phyloP scores from a whole-genome alignment of 2,797 vertebrate species.

The Euphonia xanthogaster region DNA sequence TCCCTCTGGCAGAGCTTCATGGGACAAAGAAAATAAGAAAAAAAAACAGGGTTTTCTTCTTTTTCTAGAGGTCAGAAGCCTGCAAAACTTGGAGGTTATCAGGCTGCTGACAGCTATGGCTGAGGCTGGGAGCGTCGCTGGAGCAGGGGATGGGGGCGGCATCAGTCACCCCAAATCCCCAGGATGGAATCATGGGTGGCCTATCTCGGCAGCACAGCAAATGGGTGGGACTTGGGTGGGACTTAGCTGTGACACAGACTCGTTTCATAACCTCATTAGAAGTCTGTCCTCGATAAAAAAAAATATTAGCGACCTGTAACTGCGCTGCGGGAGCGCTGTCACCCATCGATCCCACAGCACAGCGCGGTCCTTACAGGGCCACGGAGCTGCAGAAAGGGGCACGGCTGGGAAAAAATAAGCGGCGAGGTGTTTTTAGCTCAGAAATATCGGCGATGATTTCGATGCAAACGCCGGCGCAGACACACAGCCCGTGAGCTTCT shows the following conservation, averaged over 20 bases:
- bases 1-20: not conserved
- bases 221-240: constrained; percentile 57
- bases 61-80: not conserved
- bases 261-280: constrained; percentile 57
- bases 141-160: not conserved
- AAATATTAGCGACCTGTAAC: not conserved
- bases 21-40: not conserved
- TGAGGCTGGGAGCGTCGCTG: not conserved
- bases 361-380: not conserved
- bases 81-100: not conserved
- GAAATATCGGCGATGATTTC: accelerated
- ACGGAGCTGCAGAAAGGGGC: not conserved
- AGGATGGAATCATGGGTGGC: not conserved
- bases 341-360: not conserved
- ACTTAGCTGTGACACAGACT: constrained; percentile 17
- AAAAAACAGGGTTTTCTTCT: not conserved
- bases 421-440: not conserved
- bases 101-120: not conserved
- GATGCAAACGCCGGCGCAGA: not conserved
- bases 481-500: accelerated
- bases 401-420: not conserved
- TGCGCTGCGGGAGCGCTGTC: not conserved
- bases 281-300: not conserved
- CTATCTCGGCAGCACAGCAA: constrained; percentile 44
- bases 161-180: not conserved